A percentile compares a stretch with the other conserved stretches of the same genome.
Evolutionary conservation across 2,797 vertebrate genomes (phyloP).

Genomic region (Phalanger gymnotis): DNA sequence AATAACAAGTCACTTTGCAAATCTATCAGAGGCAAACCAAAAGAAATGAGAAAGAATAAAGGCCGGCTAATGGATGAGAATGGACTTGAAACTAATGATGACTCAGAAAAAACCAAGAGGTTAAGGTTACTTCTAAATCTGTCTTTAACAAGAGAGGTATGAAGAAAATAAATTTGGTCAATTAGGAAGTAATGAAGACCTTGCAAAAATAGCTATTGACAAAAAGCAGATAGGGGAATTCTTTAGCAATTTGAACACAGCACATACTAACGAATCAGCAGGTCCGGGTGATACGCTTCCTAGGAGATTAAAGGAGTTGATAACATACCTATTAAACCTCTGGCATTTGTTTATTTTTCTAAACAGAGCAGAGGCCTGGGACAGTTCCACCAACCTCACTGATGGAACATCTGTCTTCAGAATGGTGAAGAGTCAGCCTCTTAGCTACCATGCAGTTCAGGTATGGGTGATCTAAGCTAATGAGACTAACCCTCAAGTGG

Average conservation of each 20-base stretch:
- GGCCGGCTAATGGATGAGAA: conserved; percentile 38
- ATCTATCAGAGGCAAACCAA: background rate
- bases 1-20: background rate
- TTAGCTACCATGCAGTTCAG: background rate
- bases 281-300: conserved; percentile 47
- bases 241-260: conserved; percentile 77
- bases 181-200: conserved; percentile 86
- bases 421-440: background rate
- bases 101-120: conserved; percentile 43
- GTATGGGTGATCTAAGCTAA: background rate
- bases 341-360: conserved; percentile 67
- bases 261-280: conserved; percentile 70
- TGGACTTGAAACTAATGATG: conserved; percentile 41
- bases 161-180: conserved; percentile 84
- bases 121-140: conserved; percentile 75
- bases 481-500: background rate
- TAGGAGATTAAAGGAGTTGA: conserved; percentile 77
- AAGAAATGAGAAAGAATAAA: conserved; percentile 20
- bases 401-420: conserved; percentile 10
- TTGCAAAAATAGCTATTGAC: conserved; percentile 85
- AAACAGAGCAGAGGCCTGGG: conserved; percentile 43
- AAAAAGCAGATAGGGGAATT: conserved; percentile 80
- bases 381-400: conserved; percentile 28
- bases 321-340: conserved; percentile 54
- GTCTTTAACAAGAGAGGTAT: conserved; percentile 82